Base-by-base conservation (phyloP, 64 coral and sea anemone genomes). In the Porites lutea region DNA sequence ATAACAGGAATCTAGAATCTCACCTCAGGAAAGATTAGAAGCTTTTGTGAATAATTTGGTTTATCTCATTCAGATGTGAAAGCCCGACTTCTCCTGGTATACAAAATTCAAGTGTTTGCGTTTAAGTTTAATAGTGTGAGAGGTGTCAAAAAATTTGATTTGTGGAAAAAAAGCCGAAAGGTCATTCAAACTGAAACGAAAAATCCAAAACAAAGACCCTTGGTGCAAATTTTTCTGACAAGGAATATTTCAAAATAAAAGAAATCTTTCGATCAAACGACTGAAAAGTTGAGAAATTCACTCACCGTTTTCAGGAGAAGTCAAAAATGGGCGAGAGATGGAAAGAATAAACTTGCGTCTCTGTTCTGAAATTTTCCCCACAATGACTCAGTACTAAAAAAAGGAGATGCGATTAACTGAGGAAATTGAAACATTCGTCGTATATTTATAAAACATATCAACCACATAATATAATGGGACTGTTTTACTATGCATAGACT, bases 361-460 rank as follows among this genome's bases (percentile, higher is more conserved):
- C 43, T 46, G 7, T 84, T 69, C 44, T 84, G 65, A 88, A 72
- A 74, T 73, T 75, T 44, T 19, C 4, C n/a, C 59, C 52, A 37
- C 70, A 88, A 62, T 88, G 47, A 70, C 59, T 48, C 74, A 88
- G 49, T 83, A 87, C 94, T 91, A 94, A 97, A 94, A 77, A 75
- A 37, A 37, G 27, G 60, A 88, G 72, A 86, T 79, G 94, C 93
- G 77, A 97, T 97, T 97, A 93, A 94, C 93, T 94, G 85, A 91
- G 93, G 80, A 90, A 97, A 97, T 94, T 97, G 93, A 97, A 94
- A 94, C 92, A 97, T 86, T 97, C 90, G 27, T 60, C 72, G 83
- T 89, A 94, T 97, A 94, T 88, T 97, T 97, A 94, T 94, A 94
- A 97, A 90, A 89, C 92, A 90, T 94, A 97, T 94, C 91, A 94